phyloP scores from a whole-genome alignment of 2,113 vertebrate species.

The Erythrolamprus reginae region DNA sequence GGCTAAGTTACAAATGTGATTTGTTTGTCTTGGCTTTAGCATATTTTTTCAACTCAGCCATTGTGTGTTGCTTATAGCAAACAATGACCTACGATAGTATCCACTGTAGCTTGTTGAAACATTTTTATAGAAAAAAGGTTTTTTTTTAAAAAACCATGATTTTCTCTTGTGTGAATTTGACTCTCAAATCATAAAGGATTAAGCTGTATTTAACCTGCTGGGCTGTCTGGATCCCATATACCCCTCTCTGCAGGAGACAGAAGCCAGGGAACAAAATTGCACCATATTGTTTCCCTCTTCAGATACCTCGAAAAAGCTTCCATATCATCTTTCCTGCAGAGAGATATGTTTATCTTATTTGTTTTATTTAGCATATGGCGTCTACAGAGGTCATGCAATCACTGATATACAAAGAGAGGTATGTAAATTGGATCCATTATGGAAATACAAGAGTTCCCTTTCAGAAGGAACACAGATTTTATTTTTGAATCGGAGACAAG shows the following conservation, averaged over 20 bases:
- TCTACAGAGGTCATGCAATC: not conserved
- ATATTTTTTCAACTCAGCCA: not conserved
- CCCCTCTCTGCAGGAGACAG: not conserved
- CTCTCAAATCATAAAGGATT: not conserved
- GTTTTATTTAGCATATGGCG: not conserved
- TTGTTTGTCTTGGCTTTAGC: not conserved
- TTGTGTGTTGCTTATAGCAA: not conserved
- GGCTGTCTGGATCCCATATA: not conserved
- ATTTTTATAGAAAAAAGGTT: too few species aligned
- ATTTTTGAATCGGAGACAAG: not conserved
- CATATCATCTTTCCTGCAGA: not conserved
- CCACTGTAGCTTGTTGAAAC: not conserved
- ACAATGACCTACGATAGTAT: not conserved
- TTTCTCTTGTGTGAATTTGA: not conserved
- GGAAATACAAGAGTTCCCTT: not conserved
- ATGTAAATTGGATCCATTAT: not conserved
- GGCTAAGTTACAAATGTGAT: not conserved
- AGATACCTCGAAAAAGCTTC: not conserved
- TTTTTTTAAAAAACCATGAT: not conserved
- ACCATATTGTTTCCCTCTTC: not conserved
- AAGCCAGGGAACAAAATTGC: not conserved
- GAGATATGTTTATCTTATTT: not conserved
- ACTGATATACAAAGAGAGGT: not conserved
- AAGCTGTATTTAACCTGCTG: not conserved
- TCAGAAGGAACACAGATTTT: not conserved